These are phyloP conservation scores for Heterochromis multidens DNA, from an alignment of 2,113 vertebrate species.

Conservation along the genomic window DNA sequence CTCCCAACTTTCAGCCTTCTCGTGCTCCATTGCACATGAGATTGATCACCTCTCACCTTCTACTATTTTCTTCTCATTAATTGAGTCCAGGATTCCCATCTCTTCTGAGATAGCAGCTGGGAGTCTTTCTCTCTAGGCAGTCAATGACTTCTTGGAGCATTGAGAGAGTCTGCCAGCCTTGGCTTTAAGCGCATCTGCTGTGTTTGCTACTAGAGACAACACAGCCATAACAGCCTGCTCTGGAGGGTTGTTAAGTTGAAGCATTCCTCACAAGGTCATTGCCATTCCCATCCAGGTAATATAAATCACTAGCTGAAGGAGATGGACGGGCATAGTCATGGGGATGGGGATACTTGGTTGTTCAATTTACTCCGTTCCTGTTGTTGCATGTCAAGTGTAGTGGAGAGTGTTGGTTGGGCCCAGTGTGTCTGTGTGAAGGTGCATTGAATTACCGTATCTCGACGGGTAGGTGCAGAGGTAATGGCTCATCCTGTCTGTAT, in stretches of 20 bases:
- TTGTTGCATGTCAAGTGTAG: neutral
- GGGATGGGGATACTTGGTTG: conserved; percentile 22
- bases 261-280: conserved; percentile 50
- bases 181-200: conserved; percentile 15
- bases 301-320: conserved; percentile 40
- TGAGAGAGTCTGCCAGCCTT: conserved; percentile 1
- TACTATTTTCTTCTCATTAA: conserved; percentile 29
- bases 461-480: neutral
- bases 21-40: neutral
- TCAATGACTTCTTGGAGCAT: conserved; percentile 14
- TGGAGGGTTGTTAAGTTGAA: conserved; percentile 34
- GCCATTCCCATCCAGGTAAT: neutral
- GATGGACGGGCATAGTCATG: conserved; percentile 1
- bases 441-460: conserved; percentile 14
- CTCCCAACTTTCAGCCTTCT: neutral
- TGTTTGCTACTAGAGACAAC: conserved; percentile 31
- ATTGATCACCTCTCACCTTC: conserved; percentile 49
- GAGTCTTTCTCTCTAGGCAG: neutral
- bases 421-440: neutral
- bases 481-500: neutral
- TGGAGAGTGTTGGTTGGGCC: neutral
- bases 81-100: conserved; percentile 39
- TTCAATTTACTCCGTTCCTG: conserved; percentile 15
- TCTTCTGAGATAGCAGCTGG: neutral
- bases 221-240: conserved; percentile 6